Evolutionary conservation across 2,797 vertebrate species (phyloP).

Genomic region (Lepilemur septentrionalis): DNA sequence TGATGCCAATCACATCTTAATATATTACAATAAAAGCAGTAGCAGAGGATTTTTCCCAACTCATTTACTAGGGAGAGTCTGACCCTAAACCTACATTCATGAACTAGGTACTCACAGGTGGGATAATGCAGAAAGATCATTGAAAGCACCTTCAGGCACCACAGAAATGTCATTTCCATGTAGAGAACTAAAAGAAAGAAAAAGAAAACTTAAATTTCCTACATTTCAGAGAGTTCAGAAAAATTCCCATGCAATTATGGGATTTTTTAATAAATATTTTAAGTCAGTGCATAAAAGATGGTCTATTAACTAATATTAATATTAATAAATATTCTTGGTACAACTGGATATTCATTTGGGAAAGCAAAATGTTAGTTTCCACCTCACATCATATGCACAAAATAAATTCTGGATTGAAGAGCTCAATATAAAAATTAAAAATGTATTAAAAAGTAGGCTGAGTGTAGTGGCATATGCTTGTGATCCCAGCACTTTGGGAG

Average conservation of each 20-base stretch:
- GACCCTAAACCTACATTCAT: background rate
- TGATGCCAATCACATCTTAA: background rate
- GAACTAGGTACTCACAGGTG: constrained; percentile 92
- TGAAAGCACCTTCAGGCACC: constrained; percentile 97
- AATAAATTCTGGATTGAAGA: constrained; percentile 17
- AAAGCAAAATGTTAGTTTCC: background rate
- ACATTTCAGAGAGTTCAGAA: background rate
- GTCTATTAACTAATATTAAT: background rate
- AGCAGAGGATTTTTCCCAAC: background rate
- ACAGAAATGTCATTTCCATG: constrained; percentile 98
- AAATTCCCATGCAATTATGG: background rate
- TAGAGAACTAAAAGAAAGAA: constrained; percentile 89
- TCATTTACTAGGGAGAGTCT: background rate
- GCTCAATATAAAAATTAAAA: constrained; percentile 6
- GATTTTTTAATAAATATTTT: background rate
- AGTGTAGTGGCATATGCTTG: background rate
- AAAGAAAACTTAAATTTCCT: background rate
- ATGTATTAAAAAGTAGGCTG: background rate
- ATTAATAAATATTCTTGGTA: background rate
- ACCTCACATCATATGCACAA: background rate
- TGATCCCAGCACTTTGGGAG: background rate
- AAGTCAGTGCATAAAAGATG: background rate
- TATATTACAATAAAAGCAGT: background rate
- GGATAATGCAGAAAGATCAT: constrained; percentile 94
- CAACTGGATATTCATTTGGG: background rate